Base-by-base conservation (phyloP, 2,888 invertebrate species). In the Gerosis bhagava region DNA sequence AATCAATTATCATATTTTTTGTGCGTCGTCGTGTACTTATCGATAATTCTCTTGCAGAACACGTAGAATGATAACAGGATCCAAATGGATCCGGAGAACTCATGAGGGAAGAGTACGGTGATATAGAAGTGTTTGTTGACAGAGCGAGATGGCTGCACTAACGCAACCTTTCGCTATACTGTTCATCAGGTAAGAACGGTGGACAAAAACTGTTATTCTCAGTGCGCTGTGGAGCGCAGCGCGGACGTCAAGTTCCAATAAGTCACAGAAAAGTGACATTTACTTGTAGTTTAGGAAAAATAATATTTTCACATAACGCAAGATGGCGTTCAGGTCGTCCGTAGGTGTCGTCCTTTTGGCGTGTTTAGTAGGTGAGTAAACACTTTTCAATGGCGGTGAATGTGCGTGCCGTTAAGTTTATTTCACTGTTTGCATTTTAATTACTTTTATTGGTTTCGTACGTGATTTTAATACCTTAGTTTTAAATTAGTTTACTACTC, bases 41-140 rank as follows among this genome's bases (percentile, higher is more conserved):
- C 59, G 62, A 64, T 70, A 77, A 77, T 83, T 78, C 60, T 70
- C 73, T 83, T 80, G 74, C 80, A 69, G 65, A 76, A 73, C 83
- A 81, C 77, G 83, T 82, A 77, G 60, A 73, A 75, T 70, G 71
- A 81, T 83, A 86, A 87, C 84, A 83, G 83, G 86, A 84, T 83
- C 65, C 69, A 53, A 67, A 69, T 66, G 50, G n/a, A 52, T 60
- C 58, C 57, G 53, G 55, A 60, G 61, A 65, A 65, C 62, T 60
- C 51, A 24, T 58, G 67, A 54, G 53, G 16, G 67, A 75, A 48
- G 47, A 67, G 67, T 70, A 66, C 50, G 53, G 57, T 37, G 37
- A 54, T 70, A 83, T 72, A 51, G 29, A 48, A 43, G 47, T 50
- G 44, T 34, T 32, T 12, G 25, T 39, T 50, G 73, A 52, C 64